A percentile compares a stretch with the other conserved stretches of the same genome.
phyloP scores from a whole-genome alignment of 2,113 vertebrate genomes.

The Platycercus adscitus region DNA sequence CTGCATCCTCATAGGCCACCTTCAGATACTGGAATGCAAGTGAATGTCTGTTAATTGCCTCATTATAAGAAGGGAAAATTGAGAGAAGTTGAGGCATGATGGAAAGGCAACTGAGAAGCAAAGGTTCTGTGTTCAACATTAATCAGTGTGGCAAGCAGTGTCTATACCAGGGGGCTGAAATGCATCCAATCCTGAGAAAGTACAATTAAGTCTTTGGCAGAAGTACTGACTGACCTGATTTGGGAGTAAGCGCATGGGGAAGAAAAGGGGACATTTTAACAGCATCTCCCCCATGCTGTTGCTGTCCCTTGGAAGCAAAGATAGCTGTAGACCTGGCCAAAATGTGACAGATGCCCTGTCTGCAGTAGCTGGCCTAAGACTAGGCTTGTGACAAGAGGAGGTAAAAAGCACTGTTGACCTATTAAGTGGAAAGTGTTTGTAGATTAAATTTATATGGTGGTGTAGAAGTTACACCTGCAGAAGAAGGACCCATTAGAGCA shows the following conservation, averaged over 20 bases:
- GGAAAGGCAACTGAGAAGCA: background rate
- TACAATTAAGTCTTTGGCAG: constrained; percentile 24
- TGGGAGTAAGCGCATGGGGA: background rate
- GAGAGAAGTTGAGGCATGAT: background rate
- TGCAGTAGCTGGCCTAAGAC: constrained; percentile 65
- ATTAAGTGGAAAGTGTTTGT: constrained; percentile 26
- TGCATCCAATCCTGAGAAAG: background rate
- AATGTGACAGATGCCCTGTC: constrained; percentile 34
- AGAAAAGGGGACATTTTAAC: background rate
- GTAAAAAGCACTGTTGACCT: constrained; percentile 14
- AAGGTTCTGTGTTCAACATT: background rate
- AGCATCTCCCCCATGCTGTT: background rate
- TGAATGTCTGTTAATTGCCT: background rate
- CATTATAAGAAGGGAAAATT: background rate
- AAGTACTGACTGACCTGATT: background rate
- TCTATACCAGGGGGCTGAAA: background rate
- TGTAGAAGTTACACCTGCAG: background rate
- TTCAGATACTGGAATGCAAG: background rate
- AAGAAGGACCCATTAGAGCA: background rate
- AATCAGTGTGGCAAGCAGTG: background rate
- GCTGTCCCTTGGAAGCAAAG: background rate
- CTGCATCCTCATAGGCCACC: too few relatives aligned
- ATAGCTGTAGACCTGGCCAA: constrained; percentile 5
- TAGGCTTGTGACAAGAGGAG: constrained; percentile 45
- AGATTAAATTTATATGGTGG: constrained; percentile 23